Evolutionary conservation across 2,113 vertebrate species (phyloP).

Genomic region (Galemys pyrenaicus): DNA sequence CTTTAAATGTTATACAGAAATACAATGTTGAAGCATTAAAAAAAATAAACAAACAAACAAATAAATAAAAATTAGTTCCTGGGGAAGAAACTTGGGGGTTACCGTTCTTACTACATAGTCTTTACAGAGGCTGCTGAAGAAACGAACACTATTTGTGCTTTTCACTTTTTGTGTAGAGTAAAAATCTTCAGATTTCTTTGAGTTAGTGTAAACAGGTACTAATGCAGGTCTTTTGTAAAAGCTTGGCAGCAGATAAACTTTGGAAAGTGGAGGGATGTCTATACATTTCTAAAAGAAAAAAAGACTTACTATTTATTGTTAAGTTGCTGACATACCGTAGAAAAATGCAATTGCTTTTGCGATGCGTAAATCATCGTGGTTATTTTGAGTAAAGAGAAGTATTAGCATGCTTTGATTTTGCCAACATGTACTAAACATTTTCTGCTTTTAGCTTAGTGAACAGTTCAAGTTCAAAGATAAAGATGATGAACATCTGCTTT

Average conservation of each 20-base stretch:
- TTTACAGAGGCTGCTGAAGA: too few species aligned
- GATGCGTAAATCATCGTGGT: neutral
- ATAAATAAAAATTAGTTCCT: too few species aligned
- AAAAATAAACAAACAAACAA: too few species aligned
- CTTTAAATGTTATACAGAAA: neutral
- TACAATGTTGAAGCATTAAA: neutral
- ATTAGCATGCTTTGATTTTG: neutral
- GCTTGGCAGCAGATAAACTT: neutral
- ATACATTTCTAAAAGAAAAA: constrained; percentile 26
- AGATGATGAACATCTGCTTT: neutral
- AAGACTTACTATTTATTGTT: neutral
- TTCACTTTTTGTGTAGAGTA: neutral
- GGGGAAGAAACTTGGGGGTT: neutral
- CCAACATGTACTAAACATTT: neutral
- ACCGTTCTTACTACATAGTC: neutral
- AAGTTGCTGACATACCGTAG: neutral
- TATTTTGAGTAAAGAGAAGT: neutral
- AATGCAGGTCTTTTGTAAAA: neutral
- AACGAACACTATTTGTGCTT: neutral
- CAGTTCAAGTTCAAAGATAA: neutral
- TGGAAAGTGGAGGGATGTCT: neutral
- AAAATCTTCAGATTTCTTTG: neutral
- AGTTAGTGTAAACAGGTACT: neutral
- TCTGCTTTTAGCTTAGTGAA: neutral
- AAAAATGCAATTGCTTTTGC: neutral